Conservation (phyloP, 2,113 vertebrate species). For the Serranochromis macrocephalus region DNA sequence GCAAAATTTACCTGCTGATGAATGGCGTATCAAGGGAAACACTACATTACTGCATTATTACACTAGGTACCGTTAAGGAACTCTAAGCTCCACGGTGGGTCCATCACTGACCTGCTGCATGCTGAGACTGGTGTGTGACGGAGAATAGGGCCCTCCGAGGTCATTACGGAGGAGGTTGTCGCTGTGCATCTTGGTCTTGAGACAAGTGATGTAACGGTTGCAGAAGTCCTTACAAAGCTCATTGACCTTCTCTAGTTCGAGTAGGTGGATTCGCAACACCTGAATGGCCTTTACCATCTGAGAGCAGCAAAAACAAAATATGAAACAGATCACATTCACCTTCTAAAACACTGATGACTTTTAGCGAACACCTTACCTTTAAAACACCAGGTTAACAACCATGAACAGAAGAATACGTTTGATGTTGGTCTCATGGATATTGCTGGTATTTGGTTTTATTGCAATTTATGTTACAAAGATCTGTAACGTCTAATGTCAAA, state of each 20-base stretch:
- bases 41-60: background rate
- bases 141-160: constrained; percentile 92
- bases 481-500: background rate
- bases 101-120: constrained; percentile 76
- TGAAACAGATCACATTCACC: background rate
- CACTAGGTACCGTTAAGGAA: background rate
- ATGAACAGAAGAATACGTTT: background rate
- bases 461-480: background rate
- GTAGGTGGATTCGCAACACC: constrained; percentile 94
- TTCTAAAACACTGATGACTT: background rate
- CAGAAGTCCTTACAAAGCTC: constrained; percentile 99
- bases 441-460: background rate
- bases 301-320: background rate
- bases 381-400: background rate
- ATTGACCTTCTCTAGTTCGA: constrained; percentile 97
- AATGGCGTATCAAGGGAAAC: background rate
- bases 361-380: background rate
- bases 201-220: constrained; percentile 98
- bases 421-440: background rate
- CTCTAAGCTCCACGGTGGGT: background rate
- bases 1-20: background rate
- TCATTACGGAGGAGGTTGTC: constrained; percentile 98
- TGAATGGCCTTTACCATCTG: constrained; percentile 99
- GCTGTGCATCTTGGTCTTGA: constrained; percentile 99
- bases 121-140: constrained; percentile 87